Base-by-base conservation (phyloP, 2,888 invertebrate genomes). In the Ceramica pisi region DNA sequence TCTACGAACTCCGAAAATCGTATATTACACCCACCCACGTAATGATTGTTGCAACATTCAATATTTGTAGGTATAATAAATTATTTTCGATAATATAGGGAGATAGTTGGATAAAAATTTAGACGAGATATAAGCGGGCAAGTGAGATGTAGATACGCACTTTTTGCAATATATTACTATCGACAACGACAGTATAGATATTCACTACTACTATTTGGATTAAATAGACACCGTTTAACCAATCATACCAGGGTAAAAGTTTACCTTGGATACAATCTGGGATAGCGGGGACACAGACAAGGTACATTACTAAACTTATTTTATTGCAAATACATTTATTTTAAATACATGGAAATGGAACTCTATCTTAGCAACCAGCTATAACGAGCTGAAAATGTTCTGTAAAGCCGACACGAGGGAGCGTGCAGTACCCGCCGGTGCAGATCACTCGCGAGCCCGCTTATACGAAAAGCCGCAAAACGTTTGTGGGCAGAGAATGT, bases 71-170 rank as follows among this genome's bases (percentile, higher is more conserved):
- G 81, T 82, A 83, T 79, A 82, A 80, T 83, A 78, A 78, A 87
- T 83, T 84, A 75, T 78, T 80, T 84, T 75, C 78, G 72, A 78
- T 83, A 81, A 79, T 86, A 83, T 80, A 84, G 80, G 79, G 75
- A 86, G 78, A 85, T 78, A 74, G 35, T 81, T 86, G 76, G 80
- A 87, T 84, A 82, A 85, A 83, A 83, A 74, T 82, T 87, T 84
- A 81, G 82, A 87, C 75, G 82, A 75, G 72, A 80, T 81, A 83
- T 79, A 87, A 87, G 87, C 87, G 88, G 87, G 88, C 84, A 67
- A 62, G 84, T 57, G 77, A 83, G 72, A 31, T 71, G 26, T 21
- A 51, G 46, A 41, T 38, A 73, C 26, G 38, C 51, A 31, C 41
- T 66, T 21, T 16, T 50, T 65, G 59, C 19, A 55, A 48, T 61